Evolutionary conservation across 2,113 vertebrate species (phyloP), one percentile per base, ranked within the genome.

Genomic region (Hippocampus zosterae): DNA sequence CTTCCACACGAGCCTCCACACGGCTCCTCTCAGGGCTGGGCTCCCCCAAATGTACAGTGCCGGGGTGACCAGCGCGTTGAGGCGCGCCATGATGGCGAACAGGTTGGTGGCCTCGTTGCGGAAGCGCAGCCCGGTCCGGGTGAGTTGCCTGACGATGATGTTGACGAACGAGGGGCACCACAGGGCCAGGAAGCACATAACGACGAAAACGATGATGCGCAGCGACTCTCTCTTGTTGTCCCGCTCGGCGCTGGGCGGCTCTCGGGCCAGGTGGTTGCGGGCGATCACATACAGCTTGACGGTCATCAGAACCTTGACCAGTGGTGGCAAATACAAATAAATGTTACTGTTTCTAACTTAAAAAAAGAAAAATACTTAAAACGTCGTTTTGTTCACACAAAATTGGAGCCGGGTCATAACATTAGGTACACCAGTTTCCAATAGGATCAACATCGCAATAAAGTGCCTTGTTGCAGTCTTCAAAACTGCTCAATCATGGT

Each of bases 141-240:
- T 91, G 63, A 92, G 8, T 79, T 91, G 90, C 53, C 84, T 78
- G 4, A 91, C 83, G 9, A 92, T 91, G 3, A 92, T 92, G 29
- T 93, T 92, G 8, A 91, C 72, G 68, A 93, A 93, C 1, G 92
- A 92, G 0, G 91, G 92, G 79, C 86, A 84, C 92, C 92, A 92
- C 11, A 93, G 70, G 13, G 68, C 76, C 78, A 93, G 61, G 76
- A 92, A 93, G 42, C 83, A 91, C 7, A 92, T 91, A 0, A 92
- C 91, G 70, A 92, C 91, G 46, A 91, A 88, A 65, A 93, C 87
- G 29, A 93, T 93, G 69, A 92, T 88, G 57, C 86, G 90, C 75
- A 93, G 60, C 3, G 92, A 93, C 70, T 92, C 91, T 37, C 76
- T 90, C 52, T 93, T 92, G 77, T 50, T 88, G 18, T 92, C 90